Base-by-base conservation (phyloP, 2,888 invertebrate genomes). In the Eudasyphora cyanicolor region DNA sequence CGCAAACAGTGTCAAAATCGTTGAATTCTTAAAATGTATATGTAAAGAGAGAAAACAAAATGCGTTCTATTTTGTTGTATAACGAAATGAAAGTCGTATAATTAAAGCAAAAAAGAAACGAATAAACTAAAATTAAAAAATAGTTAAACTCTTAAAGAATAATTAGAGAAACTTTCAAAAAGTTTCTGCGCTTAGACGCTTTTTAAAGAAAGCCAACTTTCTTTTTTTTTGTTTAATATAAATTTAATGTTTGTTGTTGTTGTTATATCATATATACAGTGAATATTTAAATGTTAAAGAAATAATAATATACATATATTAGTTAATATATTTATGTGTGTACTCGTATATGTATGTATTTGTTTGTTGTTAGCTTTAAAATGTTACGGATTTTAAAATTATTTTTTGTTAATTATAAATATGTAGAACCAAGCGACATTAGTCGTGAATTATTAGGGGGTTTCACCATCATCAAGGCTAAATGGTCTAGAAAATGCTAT, bases 131-230 rank as follows among this genome's bases (percentile, higher is more conserved):
- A 57, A 60, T n/a, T 60, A 60, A 51, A 54, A 54, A 24, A 21
- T 32, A 32, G 32, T 32, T 54, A 21, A 60, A 60, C 32, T 60
- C 60, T 60, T 67, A 67, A 14, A 67, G 35, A 67, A 67, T 38
- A 42, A 67, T 67, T 12, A 21, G n/a, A 38, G 38, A 64, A 67
- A 67, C 67, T 67, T 67, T 67, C 67, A 67, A 67, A 67, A 67
- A 67, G 67, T 64, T 64, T 21, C 19, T 5, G 32, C 6, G n/a
- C 29, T 64, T 38, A 12, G 19, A 4, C 10, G 17, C 19, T 38
- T 64, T 38, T 35, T 38, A 17, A 64, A 17, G n/a, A 64, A 62
- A 62, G 19, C 3, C 1, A 12, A 6, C 32, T 17, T 62, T 17
- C 17, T 64, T 38, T 64, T 64, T 1, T n/a, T n/a, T n/a, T n/a